phyloP scores from a whole-genome alignment of 2,888 invertebrate genomes.

The Leptogaster cylindrica region DNA sequence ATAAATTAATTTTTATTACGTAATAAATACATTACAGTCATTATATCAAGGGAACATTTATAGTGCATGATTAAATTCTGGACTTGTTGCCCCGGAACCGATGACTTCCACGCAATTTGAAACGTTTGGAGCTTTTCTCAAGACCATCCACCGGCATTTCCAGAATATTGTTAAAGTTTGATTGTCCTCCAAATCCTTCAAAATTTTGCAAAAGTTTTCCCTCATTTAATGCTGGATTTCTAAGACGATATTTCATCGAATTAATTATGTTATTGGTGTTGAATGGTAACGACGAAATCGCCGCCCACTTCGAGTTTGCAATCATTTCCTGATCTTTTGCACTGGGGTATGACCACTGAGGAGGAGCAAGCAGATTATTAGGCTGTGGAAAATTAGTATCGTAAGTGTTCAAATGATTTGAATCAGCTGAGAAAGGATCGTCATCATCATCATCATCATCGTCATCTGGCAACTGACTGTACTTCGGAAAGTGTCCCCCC shows the following conservation, averaged over 20 bases:
- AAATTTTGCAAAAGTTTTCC: constrained; percentile 18
- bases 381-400: background rate
- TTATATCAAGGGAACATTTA: background rate
- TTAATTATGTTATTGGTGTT: background rate
- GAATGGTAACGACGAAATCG: no score
- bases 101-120: constrained; percentile 4
- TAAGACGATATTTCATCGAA: constrained; percentile 4
- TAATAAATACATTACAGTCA: background rate
- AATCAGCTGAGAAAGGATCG: background rate
- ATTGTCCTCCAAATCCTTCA: background rate
- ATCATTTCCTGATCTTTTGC: background rate
- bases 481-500: constrained; percentile 2
- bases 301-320: background rate
- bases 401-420: background rate
- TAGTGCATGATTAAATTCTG: background rate
- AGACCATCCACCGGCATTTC: constrained; percentile 2
- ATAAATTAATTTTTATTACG: background rate
- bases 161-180: constrained; percentile 8
- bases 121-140: constrained; percentile 5
- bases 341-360: constrained; percentile 1
- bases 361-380: background rate
- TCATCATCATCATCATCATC: constrained; percentile 38
- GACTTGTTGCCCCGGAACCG: background rate
- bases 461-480: constrained; percentile 14
- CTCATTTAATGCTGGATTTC: background rate